Conservation (phyloP, 2,888 invertebrate species). For the Cylindroiulus punctatus region DNA sequence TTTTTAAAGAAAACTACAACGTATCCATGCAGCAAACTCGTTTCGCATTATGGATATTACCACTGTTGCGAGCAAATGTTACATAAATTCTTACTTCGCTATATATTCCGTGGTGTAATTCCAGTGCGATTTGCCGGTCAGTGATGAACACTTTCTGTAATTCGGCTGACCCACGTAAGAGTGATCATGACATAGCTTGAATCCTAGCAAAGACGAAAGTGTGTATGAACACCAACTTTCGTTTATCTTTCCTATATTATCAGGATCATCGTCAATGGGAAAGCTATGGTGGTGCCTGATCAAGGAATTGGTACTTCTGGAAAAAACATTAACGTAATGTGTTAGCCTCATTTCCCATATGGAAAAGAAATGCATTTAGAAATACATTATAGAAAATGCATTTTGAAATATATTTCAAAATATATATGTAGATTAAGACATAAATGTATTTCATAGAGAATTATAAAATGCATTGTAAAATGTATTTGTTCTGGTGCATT, state of each 20-base stretch:
- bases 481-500: no score
- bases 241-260: background rate
- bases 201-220: background rate
- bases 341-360: no score
- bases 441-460: no score
- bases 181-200: background rate
- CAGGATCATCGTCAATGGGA: background rate
- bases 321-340: background rate
- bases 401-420: no score
- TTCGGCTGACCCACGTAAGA: background rate
- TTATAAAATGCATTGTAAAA: no score
- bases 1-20: no score
- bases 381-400: no score
- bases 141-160: background rate
- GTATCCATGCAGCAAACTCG: no score
- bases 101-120: background rate
- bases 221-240: background rate
- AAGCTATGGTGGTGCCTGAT: background rate
- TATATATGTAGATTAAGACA: no score
- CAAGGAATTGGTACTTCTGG: background rate
- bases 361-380: no score
- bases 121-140: background rate
- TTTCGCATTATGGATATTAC: no score
- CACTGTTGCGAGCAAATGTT: background rate
- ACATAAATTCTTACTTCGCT: background rate